Base-by-base conservation (phyloP, 2,113 vertebrate genomes). In the Emberiza fucata region DNA sequence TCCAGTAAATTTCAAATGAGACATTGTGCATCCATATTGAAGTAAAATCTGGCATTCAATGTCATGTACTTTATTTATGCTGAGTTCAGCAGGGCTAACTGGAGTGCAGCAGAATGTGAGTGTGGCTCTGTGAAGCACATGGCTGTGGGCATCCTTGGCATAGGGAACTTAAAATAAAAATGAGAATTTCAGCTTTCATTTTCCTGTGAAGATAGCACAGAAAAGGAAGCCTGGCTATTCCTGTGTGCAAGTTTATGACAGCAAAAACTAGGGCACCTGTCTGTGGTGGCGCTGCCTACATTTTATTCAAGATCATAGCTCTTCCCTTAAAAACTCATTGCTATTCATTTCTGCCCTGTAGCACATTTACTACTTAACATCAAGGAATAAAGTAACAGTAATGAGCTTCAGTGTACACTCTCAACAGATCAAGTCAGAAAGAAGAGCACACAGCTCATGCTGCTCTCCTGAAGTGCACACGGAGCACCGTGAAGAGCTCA, bases 241-340 rank as follows among this genome's bases (percentile, higher is more conserved):
- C 39, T 80, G 37, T 73, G 8, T 69, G 63, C 42, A 61, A 73
- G 22, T 3, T 86, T 77, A 66, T 56, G 76, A 73, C 44, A 95
- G 81, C 51, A 82, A 90, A 93, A 95, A 53, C 45, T 70, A 93
- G 90, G 81, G 37, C 95, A 90, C 28, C 44, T 80, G 14, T 70
- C 59, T 92, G 42, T 69, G 35, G 25, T 50, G 14, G 6, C 17
- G 3, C 45, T 85, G 63, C 33, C 29, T 57, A 51, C 9, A 31
- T 51, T 88, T 85, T 60, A 66, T 86, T 81, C 47, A 81, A 86
- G 71, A 73, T 86, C 29, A 54, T n/a, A 24, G 10, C 31, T 83
- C 23, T 70, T 78, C 48, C 27, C 20, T 6, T 76, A 87, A 94
- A 94, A 92, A 72, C 9, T 71, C 11, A 2, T 35, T 51, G 35